These are phyloP conservation scores for Antennarius striatus DNA, from an alignment of 2,113 vertebrate genomes.

Conservation along the genomic window DNA sequence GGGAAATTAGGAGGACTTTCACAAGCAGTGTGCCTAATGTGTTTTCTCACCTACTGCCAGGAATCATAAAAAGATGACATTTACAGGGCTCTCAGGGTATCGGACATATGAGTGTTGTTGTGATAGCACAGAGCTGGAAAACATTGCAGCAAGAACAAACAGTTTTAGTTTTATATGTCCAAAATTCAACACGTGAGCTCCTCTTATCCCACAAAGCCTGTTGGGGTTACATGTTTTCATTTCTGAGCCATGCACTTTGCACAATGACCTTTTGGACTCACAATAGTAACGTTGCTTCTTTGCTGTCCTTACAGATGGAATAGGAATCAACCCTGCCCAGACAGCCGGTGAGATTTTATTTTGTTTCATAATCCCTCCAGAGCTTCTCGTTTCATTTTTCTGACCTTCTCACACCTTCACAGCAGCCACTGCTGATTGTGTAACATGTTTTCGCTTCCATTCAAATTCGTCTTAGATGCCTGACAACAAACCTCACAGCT, in stretches of 20 bases:
- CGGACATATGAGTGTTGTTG: background rate
- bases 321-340: conserved; percentile 83
- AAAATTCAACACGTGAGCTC: conserved; percentile 1
- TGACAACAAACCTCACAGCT: background rate
- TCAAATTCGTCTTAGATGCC: background rate
- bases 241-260: conserved; percentile 18
- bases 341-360: conserved; percentile 75
- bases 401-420: background rate
- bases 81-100: background rate
- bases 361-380: background rate
- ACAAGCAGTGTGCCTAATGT: background rate
- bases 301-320: conserved; percentile 71
- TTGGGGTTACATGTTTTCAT: conserved; percentile 7
- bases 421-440: background rate
- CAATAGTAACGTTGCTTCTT: conserved; percentile 22
- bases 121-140: too few species aligned
- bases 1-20: background rate
- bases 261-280: background rate
- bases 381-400: background rate
- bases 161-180: background rate
- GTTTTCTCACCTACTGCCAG: background rate
- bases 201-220: conserved; percentile 28
- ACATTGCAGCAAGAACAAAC: too few species aligned
- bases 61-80: conserved; percentile 1
- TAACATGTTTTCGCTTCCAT: background rate